Evolutionary conservation across 1,140 invertebrate genomes (phyloP), one percentile per base, ranked within the genome.

Genomic region (Drosophila ercepeae): DNA sequence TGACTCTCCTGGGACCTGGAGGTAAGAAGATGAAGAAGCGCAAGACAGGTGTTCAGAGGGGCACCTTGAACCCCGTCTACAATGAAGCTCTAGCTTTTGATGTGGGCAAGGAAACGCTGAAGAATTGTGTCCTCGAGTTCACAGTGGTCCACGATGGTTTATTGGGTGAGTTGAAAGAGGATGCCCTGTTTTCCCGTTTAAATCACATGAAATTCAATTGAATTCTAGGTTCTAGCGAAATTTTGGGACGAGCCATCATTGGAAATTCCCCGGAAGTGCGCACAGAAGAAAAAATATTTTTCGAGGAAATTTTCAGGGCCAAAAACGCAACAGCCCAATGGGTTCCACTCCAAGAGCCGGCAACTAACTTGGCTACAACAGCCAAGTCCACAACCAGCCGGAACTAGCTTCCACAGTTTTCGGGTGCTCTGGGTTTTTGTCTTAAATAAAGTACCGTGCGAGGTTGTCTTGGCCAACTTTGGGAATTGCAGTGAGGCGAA

Each of bases 31-130:
- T 95, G 61, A 98, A 97, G 92, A 97, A 97, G 92, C 98, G 97
- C 91, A 98, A 97, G 92, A 97, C 97, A 0, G 95, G 95, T 23
- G 95, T 97, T 0, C 95, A 96, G 79, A 94, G 96, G 65, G 97
- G 97, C 73, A 97, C 95, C 0, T 93, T 96, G 0, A 96, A 94
- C 91, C 96, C 97, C 0, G 95, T 97, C 0, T 97, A 97, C 91
- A 97, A 97, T 90, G 97, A 97, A 83, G 96, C 96, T 0, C 92
- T 98, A 63, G 95, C 95, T 13, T 98, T 97, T 81, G 96, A 97
- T 91, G 93, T 97, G 58, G 91, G 92, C 13, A 92, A 93, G 25
- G 94, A 95, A 21, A 93, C 91, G 11, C 75, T 94, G 3, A 92
- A 92, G 32, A 92, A 91, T 63, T 92, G 92, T 53, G 81, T 84